Evolutionary conservation across 2,113 vertebrate genomes (phyloP), one percentile per base, ranked within the genome.

Genomic region (Brachyistius frenatus): DNA sequence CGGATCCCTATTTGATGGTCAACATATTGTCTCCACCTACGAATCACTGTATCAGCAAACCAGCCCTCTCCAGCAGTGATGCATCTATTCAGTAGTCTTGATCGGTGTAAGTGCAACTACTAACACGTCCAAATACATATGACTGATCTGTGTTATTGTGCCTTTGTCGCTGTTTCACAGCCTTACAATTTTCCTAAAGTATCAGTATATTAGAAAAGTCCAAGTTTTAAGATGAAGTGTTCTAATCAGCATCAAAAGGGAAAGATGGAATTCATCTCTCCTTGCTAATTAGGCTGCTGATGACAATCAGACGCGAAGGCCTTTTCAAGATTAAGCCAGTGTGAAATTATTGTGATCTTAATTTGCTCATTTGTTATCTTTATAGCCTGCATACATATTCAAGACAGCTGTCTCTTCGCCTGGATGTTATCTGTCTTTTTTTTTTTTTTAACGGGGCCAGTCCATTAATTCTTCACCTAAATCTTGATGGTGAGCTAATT

Each of bases 321-420:
- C 73, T 67, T 77, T 68, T 53, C 39, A 61, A 31, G 5, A 73
- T 76, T 62, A 70, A 54, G 16, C 41, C n/a, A 54, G 66, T 57
- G 9, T 37, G n/a, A 54, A 44, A 53, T 39, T n/a, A 76, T 41
- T 68, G 31, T 41, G 44, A 15, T 58, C 44, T 73, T 77, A 52
- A 41, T 37, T 16, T 52, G 11, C 11, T 53, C 44, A n/a, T 85
- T 66, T 3, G 23, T 66, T 49, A 14, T 37, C 7, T 66, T 52
- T 53, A 49, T n/a, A 31, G 14, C 23, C 23, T 35, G 47, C 50
- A 52, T 53, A n/a, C 11, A 44, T 14, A 13, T 47, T 58, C 0
- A 47, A 32, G 46, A 1, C 41, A 74, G 32, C 56, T 52, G 14
- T 50, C n/a, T 49, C 16, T 60, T 47, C 52, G 36, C 52, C 9